A percentile compares a stretch with the other conserved stretches of the same genome.
These are phyloP conservation scores for Aplysia californica DNA, from an alignment of 1,140 invertebrate genomes.

Conservation along the genomic window DNA sequence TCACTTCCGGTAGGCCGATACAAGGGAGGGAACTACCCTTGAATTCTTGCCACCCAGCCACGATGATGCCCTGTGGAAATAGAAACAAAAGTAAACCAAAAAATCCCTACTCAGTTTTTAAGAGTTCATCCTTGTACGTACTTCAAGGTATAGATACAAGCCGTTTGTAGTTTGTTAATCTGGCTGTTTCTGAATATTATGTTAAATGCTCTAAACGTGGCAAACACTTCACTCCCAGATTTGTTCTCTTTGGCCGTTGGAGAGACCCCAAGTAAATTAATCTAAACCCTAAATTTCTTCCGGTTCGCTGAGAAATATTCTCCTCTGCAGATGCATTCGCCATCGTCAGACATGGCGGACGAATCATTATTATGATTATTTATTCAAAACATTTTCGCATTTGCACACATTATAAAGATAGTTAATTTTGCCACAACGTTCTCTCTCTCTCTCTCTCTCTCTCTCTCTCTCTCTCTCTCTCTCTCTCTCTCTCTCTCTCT, in stretches of 20 bases:
- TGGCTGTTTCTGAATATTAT: neutral
- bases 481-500: neutral
- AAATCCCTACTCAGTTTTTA: too few relatives aligned
- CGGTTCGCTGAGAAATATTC: neutral
- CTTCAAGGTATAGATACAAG: too few relatives aligned
- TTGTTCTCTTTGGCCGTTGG: neutral
- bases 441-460: constrained; percentile 8
- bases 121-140: too few relatives aligned
- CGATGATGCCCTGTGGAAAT: neutral
- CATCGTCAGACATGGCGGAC: too few relatives aligned
- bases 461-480: neutral
- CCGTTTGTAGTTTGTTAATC: too few relatives aligned
- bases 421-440: neutral
- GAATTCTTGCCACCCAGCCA: constrained; percentile 23
- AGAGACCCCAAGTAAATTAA: neutral
- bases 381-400: neutral
- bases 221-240: too few relatives aligned
- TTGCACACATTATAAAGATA: neutral
- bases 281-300: neutral
- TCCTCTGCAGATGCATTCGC: too few relatives aligned
- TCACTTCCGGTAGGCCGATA: constrained; percentile 2
- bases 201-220: too few relatives aligned
- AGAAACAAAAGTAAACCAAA: too few relatives aligned
- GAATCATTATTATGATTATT: neutral
- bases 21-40: neutral